Base-by-base conservation (phyloP, 1,140 invertebrate genomes). In the Hypsibius dujardini region DNA sequence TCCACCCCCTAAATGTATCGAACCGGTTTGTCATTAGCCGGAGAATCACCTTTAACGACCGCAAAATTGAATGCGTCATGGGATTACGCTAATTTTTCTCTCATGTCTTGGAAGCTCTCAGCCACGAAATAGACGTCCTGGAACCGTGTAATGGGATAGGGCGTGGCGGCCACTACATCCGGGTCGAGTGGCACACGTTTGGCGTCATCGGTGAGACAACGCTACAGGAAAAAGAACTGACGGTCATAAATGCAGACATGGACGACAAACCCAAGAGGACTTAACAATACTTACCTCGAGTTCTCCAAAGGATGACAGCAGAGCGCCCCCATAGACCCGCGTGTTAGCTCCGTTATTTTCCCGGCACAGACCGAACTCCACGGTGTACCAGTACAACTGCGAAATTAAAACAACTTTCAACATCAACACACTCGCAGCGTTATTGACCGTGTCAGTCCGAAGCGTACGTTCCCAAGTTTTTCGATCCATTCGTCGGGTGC, bases 361-460 rank as follows among this genome's bases (percentile, higher is more conserved):
- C 28, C 87, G 85, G 78, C 92, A 96, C 42, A 96, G 77, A 1
- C 94, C 94, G 78, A 96, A 97, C 78, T 97, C 94, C 62, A 98
- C 90, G 0, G 95, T 97, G 79, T 98, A 98, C 80, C 98, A 98
- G 77, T 98, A 98, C 7, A 95, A 84, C 94, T 97, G 79, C 28
- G 71, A 71, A 71, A 40, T 40, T 60, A 67, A 56, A 56, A 12
- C n/a, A 7, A 56, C n/a, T 56, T 56, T 56, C n/a, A 12, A 56
- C n/a, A 56, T 40, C 71, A 12, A 28, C 28, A 28, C 28, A 28
- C 28, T 28, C 28, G 28, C 28, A 28, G 28, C 28, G 28, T 28
- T 28, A 28, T 28, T 28, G 28, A 28, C 28, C 28, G 28, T 28
- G 28, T 28, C 28, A 28, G 28, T 28, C 28, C 28, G 28, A 28